Percentiles rank a stretch among this genome's conserved stretches.
phyloP scores from a whole-genome alignment of 2,888 invertebrate genomes.

The Mantis religiosa region DNA sequence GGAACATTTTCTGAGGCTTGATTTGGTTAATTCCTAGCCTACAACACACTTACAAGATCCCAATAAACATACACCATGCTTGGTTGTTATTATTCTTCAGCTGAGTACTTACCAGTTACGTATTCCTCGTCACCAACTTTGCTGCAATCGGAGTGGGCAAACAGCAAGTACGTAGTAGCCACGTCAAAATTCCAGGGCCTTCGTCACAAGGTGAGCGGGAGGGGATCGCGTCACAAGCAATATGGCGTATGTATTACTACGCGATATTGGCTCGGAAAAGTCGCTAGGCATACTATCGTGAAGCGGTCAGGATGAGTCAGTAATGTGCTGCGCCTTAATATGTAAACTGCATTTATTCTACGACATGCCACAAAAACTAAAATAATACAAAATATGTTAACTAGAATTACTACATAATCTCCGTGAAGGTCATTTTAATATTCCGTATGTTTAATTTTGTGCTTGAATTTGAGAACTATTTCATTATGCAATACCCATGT shows the following conservation, averaged over 20 bases:
- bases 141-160: conserved; percentile 92
- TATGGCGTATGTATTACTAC: conserved; percentile 51
- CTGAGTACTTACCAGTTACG: conserved; percentile 84
- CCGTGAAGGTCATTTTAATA: neutral
- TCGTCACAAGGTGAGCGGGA: conserved; percentile 77
- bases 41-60: conserved; percentile 4
- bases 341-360: neutral
- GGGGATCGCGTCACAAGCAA: conserved; percentile 72
- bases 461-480: neutral
- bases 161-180: conserved; percentile 89
- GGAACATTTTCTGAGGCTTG: conserved; percentile 38
- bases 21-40: conserved; percentile 2
- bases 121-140: conserved; percentile 92
- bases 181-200: conserved; percentile 83
- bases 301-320: neutral
- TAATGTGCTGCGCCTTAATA: neutral
- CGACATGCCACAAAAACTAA: neutral
- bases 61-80: conserved; percentile 45
- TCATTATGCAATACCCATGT: conserved; percentile 21
- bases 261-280: conserved; percentile 1
- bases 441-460: neutral
- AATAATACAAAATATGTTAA: neutral
- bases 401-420: neutral
- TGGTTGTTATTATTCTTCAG: conserved; percentile 58
- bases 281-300: neutral